Evolutionary conservation across 2,113 vertebrate species (phyloP).

Genomic region (Osmerus eperlanus): DNA sequence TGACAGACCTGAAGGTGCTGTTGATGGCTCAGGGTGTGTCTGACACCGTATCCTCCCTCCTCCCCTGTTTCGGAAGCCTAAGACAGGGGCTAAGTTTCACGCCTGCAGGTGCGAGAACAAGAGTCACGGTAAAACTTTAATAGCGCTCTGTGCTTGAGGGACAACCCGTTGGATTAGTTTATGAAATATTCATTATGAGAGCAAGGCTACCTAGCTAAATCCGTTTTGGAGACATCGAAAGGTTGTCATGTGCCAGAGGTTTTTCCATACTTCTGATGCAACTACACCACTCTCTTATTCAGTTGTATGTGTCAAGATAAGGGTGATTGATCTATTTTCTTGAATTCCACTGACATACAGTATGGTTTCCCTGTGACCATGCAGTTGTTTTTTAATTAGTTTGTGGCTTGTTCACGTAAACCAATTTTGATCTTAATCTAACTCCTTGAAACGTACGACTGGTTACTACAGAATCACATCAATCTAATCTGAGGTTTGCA

Average conservation of each 20-base stretch:
- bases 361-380: constrained; percentile 16
- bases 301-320: no score
- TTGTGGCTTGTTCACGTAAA: constrained; percentile 22
- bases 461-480: constrained; percentile 20
- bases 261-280: background rate
- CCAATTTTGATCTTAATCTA: background rate
- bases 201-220: background rate
- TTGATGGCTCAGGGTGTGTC: constrained; percentile 45
- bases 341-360: no score
- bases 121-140: constrained; percentile 62
- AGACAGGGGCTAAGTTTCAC: constrained; percentile 55
- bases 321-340: no score
- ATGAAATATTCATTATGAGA: constrained; percentile 61
- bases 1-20: constrained; percentile 28
- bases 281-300: background rate
- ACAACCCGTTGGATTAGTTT: constrained; percentile 32
- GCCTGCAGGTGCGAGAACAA: constrained; percentile 61
- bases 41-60: constrained; percentile 58
- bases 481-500: constrained; percentile 30
- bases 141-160: constrained; percentile 45
- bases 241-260: no score
- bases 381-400: background rate
- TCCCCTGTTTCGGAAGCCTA: constrained; percentile 35
- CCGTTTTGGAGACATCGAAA: no score
- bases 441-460: constrained; percentile 2